A percentile compares a stretch with the other conserved stretches of the same genome.
These are phyloP conservation scores for Nymphalis urticae DNA, from an alignment of 2,888 invertebrate species.

Conservation along the genomic window DNA sequence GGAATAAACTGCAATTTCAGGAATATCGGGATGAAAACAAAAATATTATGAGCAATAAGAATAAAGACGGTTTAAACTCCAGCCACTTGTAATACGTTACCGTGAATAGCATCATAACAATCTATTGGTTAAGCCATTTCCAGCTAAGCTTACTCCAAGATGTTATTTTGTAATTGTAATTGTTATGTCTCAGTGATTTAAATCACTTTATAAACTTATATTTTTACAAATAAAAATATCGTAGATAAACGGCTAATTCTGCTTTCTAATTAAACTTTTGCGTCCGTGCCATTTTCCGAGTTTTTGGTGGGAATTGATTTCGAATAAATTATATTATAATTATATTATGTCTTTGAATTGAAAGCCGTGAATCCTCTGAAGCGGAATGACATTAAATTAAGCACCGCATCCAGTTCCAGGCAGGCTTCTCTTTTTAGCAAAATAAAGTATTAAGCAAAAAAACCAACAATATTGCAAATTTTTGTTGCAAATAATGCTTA, in stretches of 20 bases:
- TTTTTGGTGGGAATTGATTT: no score
- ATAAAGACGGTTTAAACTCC: slow-evolving; percentile 53
- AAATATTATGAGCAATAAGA: slow-evolving; percentile 67
- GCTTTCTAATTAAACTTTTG: no score
- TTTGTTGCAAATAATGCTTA: neutral
- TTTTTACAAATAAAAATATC: no score
- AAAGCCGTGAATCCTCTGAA: no score
- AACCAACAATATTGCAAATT: neutral
- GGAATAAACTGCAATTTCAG: slow-evolving; percentile 74
- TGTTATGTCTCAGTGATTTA: slow-evolving; percentile 1
- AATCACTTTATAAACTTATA: neutral
- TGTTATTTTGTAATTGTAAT: slow-evolving; percentile 25
- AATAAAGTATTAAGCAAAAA: no score
- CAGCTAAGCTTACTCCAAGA: slow-evolving; percentile 44
- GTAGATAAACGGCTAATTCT: no score
- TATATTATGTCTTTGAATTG: no score
- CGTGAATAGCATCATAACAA: slow-evolving; percentile 56
- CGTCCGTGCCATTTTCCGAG: no score
- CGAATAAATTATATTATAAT: no score
- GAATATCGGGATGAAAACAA: slow-evolving; percentile 62
- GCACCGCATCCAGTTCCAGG: no score
- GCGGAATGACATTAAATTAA: no score
- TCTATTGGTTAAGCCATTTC: slow-evolving; percentile 49
- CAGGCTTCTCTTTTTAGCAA: no score
- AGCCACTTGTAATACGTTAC: slow-evolving; percentile 56